A percentile compares a stretch with the other conserved stretches of the same genome.
These are phyloP conservation scores for Iguana delicatissima DNA, from an alignment of 2,797 vertebrate species.

Conservation along the genomic window DNA sequence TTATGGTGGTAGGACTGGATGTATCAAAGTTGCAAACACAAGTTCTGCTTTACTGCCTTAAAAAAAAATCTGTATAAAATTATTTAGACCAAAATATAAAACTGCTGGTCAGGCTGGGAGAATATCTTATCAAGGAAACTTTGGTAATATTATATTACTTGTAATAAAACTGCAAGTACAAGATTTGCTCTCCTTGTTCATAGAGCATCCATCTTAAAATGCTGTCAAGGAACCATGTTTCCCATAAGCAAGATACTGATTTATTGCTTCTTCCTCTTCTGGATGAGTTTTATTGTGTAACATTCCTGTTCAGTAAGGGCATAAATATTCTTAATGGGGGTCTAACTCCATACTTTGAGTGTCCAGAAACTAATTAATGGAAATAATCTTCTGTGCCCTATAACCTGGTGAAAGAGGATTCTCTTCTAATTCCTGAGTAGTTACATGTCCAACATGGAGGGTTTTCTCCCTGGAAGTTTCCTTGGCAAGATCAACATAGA, in stretches of 20 bases:
- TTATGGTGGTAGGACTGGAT: neutral
- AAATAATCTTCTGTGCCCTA: neutral
- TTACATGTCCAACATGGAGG: neutral
- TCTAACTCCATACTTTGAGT: neutral
- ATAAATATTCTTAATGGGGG: neutral
- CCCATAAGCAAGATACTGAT: neutral
- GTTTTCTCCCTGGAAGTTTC: neutral
- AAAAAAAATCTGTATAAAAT: too few species aligned
- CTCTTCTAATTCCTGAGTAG: neutral
- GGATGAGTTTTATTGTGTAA: too few species aligned
- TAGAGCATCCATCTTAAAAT: too few species aligned
- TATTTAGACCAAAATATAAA: neutral
- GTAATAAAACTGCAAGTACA: neutral
- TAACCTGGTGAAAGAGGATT: neutral
- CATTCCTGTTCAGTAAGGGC: neutral
- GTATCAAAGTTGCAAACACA: neutral
- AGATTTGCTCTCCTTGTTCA: neutral
- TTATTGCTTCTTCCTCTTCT: neutral
- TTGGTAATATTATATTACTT: neutral
- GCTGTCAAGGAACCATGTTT: neutral
- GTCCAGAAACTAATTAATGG: neutral
- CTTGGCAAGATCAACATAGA: neutral
- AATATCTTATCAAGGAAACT: neutral
- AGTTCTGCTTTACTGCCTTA: too few species aligned
- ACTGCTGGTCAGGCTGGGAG: neutral